Conservation (phyloP, 2,113 vertebrate species). For the Cheirogaleus medius region DNA sequence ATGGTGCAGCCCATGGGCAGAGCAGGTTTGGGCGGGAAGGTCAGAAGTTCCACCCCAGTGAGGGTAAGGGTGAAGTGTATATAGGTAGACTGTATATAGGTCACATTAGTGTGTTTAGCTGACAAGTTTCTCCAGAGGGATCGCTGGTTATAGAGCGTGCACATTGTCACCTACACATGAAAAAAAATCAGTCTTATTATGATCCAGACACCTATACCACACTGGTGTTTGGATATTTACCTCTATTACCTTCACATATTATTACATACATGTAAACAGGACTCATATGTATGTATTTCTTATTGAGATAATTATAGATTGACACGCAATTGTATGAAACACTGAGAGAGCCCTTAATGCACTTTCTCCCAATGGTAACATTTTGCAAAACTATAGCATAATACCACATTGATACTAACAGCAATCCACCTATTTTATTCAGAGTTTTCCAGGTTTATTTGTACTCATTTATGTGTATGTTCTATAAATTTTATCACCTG, state of each 20-base stretch:
- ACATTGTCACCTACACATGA: background rate
- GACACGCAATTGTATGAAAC: background rate
- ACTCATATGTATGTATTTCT: background rate
- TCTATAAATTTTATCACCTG: background rate
- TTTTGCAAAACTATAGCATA: background rate
- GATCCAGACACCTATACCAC: background rate
- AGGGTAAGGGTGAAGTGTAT: background rate
- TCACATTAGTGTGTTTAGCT: background rate
- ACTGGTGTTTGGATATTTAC: background rate
- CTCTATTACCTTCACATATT: background rate
- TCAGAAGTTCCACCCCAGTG: background rate
- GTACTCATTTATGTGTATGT: background rate
- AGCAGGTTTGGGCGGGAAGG: background rate
- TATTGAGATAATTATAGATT: background rate
- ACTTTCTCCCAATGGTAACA: background rate
- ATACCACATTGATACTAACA: background rate
- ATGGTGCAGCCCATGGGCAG: background rate
- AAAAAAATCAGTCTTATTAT: background rate
- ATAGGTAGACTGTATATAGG: background rate
- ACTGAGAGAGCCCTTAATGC: background rate
- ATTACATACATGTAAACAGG: background rate
- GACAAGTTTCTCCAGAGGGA: background rate
- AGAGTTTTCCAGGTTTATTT: background rate
- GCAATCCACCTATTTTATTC: background rate
- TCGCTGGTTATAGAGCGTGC: background rate